These are phyloP conservation scores for Acinonyx jubatus DNA, from an alignment of 2,113 vertebrate species.

Conservation along the genomic window DNA sequence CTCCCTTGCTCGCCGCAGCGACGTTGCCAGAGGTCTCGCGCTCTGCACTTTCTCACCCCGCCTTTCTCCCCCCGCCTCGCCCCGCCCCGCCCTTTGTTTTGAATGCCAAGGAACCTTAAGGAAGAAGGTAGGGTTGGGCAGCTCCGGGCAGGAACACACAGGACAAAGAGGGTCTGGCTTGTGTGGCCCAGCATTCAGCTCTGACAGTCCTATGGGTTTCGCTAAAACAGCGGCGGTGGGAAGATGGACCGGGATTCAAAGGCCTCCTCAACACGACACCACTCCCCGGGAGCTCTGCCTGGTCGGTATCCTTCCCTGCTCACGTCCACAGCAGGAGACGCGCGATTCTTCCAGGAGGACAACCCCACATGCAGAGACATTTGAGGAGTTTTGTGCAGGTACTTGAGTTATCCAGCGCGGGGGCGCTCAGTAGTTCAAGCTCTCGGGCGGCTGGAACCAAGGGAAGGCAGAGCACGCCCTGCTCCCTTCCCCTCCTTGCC, in stretches of 20 bases:
- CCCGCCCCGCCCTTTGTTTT: neutral
- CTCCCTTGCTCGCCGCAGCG: neutral
- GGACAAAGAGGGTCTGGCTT: neutral
- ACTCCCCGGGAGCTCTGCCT: neutral
- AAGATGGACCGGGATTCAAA: neutral
- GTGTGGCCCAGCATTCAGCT: neutral
- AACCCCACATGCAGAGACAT: neutral
- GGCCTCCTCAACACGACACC: neutral
- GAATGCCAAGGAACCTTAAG: neutral
- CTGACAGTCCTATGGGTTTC: constrained; percentile 59
- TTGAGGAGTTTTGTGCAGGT: constrained; percentile 55
- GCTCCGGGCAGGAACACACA: neutral
- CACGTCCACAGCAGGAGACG: neutral
- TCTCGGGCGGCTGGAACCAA: neutral
- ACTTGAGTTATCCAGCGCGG: constrained; percentile 50
- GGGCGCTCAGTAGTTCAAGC: constrained; percentile 34
- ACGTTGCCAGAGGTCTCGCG: neutral
- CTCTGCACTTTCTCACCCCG: neutral
- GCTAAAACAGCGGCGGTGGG: constrained; percentile 50
- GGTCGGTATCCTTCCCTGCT: neutral
- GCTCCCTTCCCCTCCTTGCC: too few species aligned
- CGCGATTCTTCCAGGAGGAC: neutral
- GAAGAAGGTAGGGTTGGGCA: neutral
- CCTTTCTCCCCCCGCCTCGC: too few species aligned
- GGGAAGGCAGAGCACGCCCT: neutral